These are phyloP conservation scores for Zaprionus africanus DNA, from an alignment of 1,140 invertebrate genomes.

Conservation along the genomic window DNA sequence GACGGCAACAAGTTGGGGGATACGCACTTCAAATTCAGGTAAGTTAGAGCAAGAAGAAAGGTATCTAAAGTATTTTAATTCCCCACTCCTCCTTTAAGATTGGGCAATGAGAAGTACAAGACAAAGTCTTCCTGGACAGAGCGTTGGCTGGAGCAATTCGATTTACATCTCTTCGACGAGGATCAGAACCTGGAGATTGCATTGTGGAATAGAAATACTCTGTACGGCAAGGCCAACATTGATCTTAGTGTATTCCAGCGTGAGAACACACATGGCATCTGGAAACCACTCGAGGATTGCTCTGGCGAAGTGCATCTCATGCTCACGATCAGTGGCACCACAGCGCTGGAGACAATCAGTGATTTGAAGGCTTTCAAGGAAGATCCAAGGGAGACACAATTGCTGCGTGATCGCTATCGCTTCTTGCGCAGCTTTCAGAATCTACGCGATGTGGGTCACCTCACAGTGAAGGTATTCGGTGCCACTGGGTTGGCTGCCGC, in stretches of 20 bases:
- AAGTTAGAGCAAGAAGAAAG: constrained; percentile 31
- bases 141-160: constrained; percentile 98
- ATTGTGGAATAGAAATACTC: constrained; percentile 78
- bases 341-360: constrained; percentile 95
- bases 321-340: constrained; percentile 97
- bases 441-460: constrained; percentile 93
- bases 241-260: constrained; percentile 93
- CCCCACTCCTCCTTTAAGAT: constrained; percentile 85
- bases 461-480: constrained; percentile 95
- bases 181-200: constrained; percentile 79
- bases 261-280: constrained; percentile 96
- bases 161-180: constrained; percentile 96
- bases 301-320: constrained; percentile 94
- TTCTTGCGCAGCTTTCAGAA: constrained; percentile 90
- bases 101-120: constrained; percentile 99
- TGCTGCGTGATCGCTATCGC: constrained; percentile 92
- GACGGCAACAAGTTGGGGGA: constrained; percentile 94
- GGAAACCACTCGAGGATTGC: constrained; percentile 94
- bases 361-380: constrained; percentile 94
- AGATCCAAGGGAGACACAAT: constrained; percentile 88
- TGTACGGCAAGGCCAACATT: constrained; percentile 90
- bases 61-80: background rate
- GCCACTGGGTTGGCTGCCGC: constrained; percentile 95
- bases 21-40: constrained; percentile 98
- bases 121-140: constrained; percentile 96